These are phyloP conservation scores for Antigone vipio DNA, from an alignment of 2,113 vertebrate species.

Conservation along the genomic window DNA sequence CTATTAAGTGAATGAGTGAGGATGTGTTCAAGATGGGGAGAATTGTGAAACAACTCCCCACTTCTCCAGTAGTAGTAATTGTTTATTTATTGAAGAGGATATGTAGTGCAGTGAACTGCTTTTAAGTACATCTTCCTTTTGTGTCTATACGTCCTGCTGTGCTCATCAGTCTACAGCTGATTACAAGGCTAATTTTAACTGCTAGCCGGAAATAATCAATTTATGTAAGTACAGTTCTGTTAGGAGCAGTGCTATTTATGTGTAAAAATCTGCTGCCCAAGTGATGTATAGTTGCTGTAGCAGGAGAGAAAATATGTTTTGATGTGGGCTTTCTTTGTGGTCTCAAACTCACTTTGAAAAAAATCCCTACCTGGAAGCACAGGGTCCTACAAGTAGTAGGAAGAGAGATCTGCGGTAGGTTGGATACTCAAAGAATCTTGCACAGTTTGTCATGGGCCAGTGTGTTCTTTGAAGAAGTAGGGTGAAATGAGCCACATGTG, in stretches of 20 bases:
- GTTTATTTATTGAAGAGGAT: not conserved
- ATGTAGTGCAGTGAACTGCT: not conserved
- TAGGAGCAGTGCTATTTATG: not conserved
- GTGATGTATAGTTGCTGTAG: not conserved
- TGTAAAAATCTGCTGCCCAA: not conserved
- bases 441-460: not conserved
- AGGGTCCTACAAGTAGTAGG: not conserved
- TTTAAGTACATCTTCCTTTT: not conserved
- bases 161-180: not conserved
- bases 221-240: not conserved
- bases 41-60: not conserved
- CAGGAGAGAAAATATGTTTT: not conserved
- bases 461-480: not conserved
- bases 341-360: not conserved
- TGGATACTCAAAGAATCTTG: not conserved
- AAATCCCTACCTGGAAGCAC: not conserved
- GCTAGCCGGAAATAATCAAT: not conserved
- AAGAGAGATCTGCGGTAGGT: not conserved
- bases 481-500: not conserved
- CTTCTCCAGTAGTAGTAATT: not conserved
- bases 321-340: not conserved
- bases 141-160: not conserved
- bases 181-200: conserved; percentile 30
- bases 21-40: not conserved
- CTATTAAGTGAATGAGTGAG: not conserved